These are phyloP conservation scores for Drosophila ambigua DNA, from an alignment of 1,140 invertebrate species.

Conservation along the genomic window DNA sequence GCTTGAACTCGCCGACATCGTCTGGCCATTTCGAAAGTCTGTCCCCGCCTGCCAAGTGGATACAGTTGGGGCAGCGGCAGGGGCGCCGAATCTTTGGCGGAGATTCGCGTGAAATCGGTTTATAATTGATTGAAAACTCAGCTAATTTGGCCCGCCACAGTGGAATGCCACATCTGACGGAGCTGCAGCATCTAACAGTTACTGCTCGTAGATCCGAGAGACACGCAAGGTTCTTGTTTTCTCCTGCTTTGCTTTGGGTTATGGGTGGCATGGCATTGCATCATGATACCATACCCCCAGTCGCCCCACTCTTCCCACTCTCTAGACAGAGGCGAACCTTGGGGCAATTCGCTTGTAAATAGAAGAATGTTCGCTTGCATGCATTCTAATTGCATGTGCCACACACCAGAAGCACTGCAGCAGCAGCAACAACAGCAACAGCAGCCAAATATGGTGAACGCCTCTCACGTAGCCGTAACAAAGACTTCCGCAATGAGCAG, in stretches of 20 bases:
- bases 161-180: slow-evolving; percentile 16
- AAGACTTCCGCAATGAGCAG: slow-evolving; percentile 66
- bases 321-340: slow-evolving; percentile 8
- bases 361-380: slow-evolving; percentile 66
- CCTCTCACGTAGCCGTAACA: slow-evolving; percentile 45
- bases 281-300: slow-evolving; percentile 2
- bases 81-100: slow-evolving; percentile 12
- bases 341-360: slow-evolving; percentile 47
- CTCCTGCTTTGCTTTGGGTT: background rate
- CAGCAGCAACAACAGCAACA: background rate
- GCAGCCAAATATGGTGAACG: slow-evolving; percentile 60
- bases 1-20: slow-evolving; percentile 65
- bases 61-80: slow-evolving; percentile 10
- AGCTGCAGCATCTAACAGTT: background rate
- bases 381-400: slow-evolving; percentile 73
- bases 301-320: background rate
- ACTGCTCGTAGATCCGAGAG: background rate
- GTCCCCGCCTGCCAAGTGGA: slow-evolving; percentile 15
- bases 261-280: slow-evolving; percentile 41
- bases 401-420: slow-evolving; percentile 27
- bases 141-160: slow-evolving; percentile 36
- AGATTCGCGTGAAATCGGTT: slow-evolving; percentile 53
- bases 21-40: slow-evolving; percentile 69
- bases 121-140: slow-evolving; percentile 47
- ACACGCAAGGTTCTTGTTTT: background rate